Percentiles rank a stretch among this genome's conserved stretches.
These are phyloP conservation scores for Mylabris phalerata DNA, from an alignment of 1,140 invertebrate species.

Conservation along the genomic window DNA sequence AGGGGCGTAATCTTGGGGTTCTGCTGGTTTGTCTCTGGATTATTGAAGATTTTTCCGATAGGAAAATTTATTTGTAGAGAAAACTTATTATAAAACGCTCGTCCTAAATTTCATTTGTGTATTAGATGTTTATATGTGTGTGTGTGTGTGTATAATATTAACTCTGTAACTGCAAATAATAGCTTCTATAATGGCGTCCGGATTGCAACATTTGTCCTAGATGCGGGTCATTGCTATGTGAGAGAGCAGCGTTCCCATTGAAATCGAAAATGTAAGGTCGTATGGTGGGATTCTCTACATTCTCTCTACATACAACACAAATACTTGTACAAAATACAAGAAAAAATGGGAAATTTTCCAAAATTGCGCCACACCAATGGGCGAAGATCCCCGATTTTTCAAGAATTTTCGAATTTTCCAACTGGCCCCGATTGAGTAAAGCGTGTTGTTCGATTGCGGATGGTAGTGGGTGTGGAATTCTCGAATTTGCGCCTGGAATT, in stretches of 20 bases:
- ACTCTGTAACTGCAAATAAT: conserved; percentile 34
- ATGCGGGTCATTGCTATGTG: conserved; percentile 44
- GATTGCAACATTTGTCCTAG: conserved; percentile 42
- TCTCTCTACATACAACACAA: conserved; percentile 6
- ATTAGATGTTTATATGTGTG: too few relatives aligned
- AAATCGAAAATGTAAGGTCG: conserved; percentile 42
- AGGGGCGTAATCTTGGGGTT: too few relatives aligned
- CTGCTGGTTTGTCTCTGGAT: too few relatives aligned
- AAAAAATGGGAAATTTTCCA: conserved; percentile 5
- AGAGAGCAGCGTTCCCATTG: conserved; percentile 39
- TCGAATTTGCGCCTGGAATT: too few relatives aligned
- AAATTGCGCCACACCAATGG: not conserved
- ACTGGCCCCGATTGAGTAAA: too few relatives aligned
- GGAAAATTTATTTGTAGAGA: too few relatives aligned
- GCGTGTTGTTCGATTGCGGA: too few relatives aligned
- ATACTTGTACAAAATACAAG: conserved; percentile 2
- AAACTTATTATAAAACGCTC: conserved; percentile 6
- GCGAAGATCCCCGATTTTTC: not conserved
- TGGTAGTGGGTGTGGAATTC: too few relatives aligned
- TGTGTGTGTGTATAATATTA: conserved; percentile 16
- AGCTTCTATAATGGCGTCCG: conserved; percentile 34
- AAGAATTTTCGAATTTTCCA: too few relatives aligned
- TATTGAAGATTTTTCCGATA: too few relatives aligned
- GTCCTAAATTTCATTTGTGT: conserved; percentile 17
- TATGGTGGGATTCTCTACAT: conserved; percentile 28